Evolutionary conservation across 2,888 invertebrate species (phyloP), one percentile per base, ranked within the genome.

Genomic region (Volucella zonaria): DNA sequence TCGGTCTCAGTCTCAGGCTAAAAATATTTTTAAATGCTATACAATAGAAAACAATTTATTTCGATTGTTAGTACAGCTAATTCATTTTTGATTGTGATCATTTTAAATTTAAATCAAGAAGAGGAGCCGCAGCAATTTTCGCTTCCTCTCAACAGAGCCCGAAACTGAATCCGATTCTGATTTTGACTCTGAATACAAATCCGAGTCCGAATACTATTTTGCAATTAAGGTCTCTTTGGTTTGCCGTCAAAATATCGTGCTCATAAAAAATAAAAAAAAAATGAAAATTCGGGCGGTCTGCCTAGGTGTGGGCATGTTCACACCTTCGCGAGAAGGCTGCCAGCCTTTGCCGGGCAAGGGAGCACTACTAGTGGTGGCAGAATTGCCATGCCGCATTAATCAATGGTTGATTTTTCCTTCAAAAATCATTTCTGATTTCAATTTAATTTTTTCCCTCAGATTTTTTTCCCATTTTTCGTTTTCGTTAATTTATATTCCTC

Each of bases 341-440:
- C 8, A 11, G 14, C 18, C 43, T 18, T 43, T 43, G 43, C 59
- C 42, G 40, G 45, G 14, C 12, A 11, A 3, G 18, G 10, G 45
- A 0, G 43, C 1, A n/a, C n/a, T 6, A 1, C 9, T 6, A 8
- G 23, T 11, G n/a, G 42, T 8, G 8, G 43, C 10, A n/a, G 54
- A 10, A 11, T 31, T 10, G 14, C 31, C 45, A 31, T 70, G 62
- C 56, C 56, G 80, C 73, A 82, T 78, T 73, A 78, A 82, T 78
- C 82, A 78, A 77, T 74, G 82, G 82, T 74, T 78, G 82, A 82
- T 68, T 66, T 64, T 75, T 42, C 56, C 40, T 62, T 68, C 67
- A 73, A 58, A 82, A 74, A 78, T 82, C 42, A 82, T 77, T 77
- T 77, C 77, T 77, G 77, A 82, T 78, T 82, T 78, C 68, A 74